phyloP scores from a whole-genome alignment of 2,797 vertebrate genomes.

The Peromyscus aztecus region DNA sequence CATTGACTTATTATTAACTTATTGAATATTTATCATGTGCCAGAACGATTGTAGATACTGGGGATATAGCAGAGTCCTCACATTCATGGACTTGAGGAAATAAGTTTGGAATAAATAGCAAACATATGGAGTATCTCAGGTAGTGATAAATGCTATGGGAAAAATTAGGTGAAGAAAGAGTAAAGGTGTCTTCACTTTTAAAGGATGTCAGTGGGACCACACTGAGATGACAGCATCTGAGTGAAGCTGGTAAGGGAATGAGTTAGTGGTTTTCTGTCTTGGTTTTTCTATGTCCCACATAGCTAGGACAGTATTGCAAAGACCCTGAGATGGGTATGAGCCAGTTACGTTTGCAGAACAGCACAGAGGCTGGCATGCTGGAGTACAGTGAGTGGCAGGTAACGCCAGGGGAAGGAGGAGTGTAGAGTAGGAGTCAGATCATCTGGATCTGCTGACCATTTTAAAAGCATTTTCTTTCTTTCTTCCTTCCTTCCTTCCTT shows the following conservation, averaged over 20 bases:
- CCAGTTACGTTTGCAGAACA: not conserved
- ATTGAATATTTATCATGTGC: not conserved
- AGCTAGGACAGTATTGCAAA: not conserved
- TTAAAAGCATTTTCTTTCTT: not conserved
- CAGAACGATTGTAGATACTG: not conserved
- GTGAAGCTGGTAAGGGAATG: not conserved
- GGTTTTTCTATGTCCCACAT: not conserved
- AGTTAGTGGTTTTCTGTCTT: not conserved
- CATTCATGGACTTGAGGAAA: not conserved
- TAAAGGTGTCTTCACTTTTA: not conserved
- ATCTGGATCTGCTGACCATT: not conserved
- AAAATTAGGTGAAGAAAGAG: not conserved
- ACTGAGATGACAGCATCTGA: not conserved
- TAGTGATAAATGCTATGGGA: not conserved
- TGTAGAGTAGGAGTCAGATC: not conserved
- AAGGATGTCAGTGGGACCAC: not conserved
- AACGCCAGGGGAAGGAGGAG: not conserved
- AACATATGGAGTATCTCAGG: not conserved
- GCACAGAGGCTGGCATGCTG: not conserved
- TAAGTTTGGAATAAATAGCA: not conserved
- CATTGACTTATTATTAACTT: slow-evolving; percentile 12
- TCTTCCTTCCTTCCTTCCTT: no score
- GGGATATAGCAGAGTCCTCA: not conserved
- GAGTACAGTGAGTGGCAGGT: not conserved
- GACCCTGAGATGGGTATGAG: not conserved